Conservation (phyloP, 2,888 invertebrate genomes). For the Meloe dianella region DNA sequence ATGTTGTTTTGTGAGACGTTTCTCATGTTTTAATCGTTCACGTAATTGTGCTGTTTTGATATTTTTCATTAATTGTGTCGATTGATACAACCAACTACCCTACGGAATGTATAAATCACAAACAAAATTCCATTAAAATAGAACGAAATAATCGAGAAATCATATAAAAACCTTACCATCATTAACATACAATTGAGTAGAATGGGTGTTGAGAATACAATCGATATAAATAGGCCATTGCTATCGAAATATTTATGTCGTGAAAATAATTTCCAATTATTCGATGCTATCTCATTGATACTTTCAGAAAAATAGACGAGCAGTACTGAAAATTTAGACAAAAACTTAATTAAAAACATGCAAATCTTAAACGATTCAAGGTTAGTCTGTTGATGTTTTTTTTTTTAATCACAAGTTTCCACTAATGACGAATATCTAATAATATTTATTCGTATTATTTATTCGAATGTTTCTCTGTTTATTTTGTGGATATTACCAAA, state of each 20-base stretch:
- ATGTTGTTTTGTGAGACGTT: conserved; percentile 32
- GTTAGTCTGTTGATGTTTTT: neutral
- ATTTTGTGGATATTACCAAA: neutral
- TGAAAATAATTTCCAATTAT: conserved; percentile 86
- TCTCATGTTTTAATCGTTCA: conserved; percentile 69
- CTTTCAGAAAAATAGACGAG: conserved; percentile 89
- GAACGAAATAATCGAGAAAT: conserved; percentile 48
- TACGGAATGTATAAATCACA: too few relatives aligned
- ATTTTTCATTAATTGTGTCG: conserved; percentile 86
- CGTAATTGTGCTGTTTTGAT: conserved; percentile 81
- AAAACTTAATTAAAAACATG: too few relatives aligned
- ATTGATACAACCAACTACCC: conserved; percentile 91
- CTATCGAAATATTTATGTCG: conserved; percentile 94
- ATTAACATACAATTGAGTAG: conserved; percentile 91
- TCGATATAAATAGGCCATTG: conserved; percentile 91
- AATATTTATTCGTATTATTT: neutral
- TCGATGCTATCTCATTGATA: conserved; percentile 87
- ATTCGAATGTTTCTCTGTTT: neutral
- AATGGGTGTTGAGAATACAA: conserved; percentile 92
- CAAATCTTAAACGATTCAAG: neutral
- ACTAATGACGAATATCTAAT: too few relatives aligned
- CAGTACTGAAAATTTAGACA: conserved; percentile 68
- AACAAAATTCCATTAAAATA: too few relatives aligned
- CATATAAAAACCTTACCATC: too few relatives aligned
- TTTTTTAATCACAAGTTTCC: neutral